These are phyloP conservation scores for Pandion haliaetus DNA, from an alignment of 2,113 vertebrate genomes.

Conservation along the genomic window DNA sequence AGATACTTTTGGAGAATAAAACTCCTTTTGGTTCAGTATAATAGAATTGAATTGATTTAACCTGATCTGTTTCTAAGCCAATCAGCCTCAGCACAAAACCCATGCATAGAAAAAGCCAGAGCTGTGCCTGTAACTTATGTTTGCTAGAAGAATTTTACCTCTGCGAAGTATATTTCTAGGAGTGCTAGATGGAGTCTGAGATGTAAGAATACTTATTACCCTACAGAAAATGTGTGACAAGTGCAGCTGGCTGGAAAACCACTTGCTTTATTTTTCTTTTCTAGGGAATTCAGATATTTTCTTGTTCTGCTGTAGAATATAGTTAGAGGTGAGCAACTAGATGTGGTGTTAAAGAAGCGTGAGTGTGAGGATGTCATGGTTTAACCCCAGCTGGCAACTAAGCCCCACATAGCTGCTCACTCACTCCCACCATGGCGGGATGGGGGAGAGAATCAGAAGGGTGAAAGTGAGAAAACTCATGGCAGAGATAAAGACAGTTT, in stretches of 20 bases:
- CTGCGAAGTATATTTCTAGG: not conserved
- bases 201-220: not conserved
- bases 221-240: not conserved
- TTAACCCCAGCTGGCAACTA: not conserved
- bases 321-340: not conserved
- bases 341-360: not conserved
- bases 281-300: not conserved
- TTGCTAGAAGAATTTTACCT: not conserved
- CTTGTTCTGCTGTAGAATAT: not conserved
- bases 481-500: not conserved
- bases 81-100: not conserved
- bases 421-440: not conserved
- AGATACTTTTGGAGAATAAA: not conserved
- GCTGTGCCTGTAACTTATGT: not conserved
- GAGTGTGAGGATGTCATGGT: not conserved
- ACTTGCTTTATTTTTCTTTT: not conserved
- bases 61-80: not conserved
- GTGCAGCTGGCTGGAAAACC: not conserved
- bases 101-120: not conserved
- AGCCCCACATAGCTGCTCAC: not conserved
- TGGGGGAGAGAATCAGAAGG: not conserved
- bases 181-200: not conserved
- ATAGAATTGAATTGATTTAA: not conserved
- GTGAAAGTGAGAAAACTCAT: not conserved
- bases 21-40: not conserved